Base-by-base conservation (phyloP, 2,113 vertebrate species). In the Agapornis roseicollis region DNA sequence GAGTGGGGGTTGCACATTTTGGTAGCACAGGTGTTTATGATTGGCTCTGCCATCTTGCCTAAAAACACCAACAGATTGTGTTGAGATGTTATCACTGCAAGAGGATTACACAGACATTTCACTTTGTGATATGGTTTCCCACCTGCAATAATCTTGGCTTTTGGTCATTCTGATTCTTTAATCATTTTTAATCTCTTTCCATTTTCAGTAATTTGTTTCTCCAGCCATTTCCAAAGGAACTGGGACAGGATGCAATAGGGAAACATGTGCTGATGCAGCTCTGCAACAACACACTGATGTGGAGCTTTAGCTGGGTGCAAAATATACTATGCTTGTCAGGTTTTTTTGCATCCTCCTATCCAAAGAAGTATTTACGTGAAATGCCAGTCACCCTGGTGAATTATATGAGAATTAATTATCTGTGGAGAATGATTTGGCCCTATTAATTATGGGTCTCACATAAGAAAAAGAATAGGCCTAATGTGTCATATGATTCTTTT, bases 371-470 rank as follows among this genome's bases (percentile, higher is more conserved):
- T 91, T 94, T 94, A 92, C 86, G 81, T 55, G 90, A 96, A 94
- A 94, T 86, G 92, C 81, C 94, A 95, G 83, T 95, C 90, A 92
- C 61, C 61, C 55, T 39, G 80, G 80, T 17, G 91, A 95, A 96
- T 91, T 93, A 89, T 89, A 82, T 95, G 87, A 95, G 87, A 85
- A 95, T 76, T 96, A 95, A 95, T 94, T 97, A 88, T 92, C 84
- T 93, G 69, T 87, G 63, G 91, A 94, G 89, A 85, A 93, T 93
- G 78, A 93, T 92, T 96, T 95, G 79, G 84, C 73, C 89, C 70
- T 89, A 96, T 97, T 95, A 95, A 97, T 97, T 94, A 95, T 53
- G 91, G 94, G 87, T 95, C 84, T 97, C 91, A 72, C 13, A 2
- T 80, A 85, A 89, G 70, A 80, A 89, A 94, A 92, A 96, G 87